Percentiles rank a stretch among this genome's conserved stretches.
Evolutionary conservation across 2,113 vertebrate genomes (phyloP).

Genomic region (Archocentrus centrarchus): DNA sequence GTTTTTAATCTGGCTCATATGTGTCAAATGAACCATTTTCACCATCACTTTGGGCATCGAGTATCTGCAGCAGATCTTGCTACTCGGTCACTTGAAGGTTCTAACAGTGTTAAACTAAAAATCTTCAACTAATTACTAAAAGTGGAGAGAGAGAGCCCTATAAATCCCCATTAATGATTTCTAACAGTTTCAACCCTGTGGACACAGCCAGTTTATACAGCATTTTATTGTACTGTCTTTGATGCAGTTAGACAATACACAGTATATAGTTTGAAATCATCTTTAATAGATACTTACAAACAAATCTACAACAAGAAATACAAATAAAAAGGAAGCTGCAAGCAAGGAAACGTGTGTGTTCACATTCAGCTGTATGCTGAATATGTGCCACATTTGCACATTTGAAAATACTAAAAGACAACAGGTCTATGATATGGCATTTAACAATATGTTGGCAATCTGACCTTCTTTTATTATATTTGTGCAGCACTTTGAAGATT

Average conservation of each 20-base stretch:
- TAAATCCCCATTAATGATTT: background rate
- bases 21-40: background rate
- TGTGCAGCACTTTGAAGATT: conserved; percentile 72
- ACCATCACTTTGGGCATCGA: background rate
- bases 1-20: background rate
- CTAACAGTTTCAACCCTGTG: background rate
- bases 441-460: conserved; percentile 60
- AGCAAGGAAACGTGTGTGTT: conserved; percentile 66
- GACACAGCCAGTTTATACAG: background rate
- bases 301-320: conserved; percentile 90
- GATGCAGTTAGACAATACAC: background rate
- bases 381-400: conserved; percentile 55
- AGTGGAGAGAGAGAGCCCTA: background rate
- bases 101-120: rapidly evolving
- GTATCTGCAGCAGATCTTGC: background rate
- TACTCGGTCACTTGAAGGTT: background rate
- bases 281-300: conserved; percentile 90
- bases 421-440: conserved; percentile 62
- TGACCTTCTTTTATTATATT: conserved; percentile 50
- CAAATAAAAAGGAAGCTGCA: conserved; percentile 86
- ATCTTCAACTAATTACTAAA: rapidly evolving
- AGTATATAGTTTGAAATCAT: conserved; percentile 85
- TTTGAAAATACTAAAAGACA: conserved; percentile 65
- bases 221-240: rapidly evolving
- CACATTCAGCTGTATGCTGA: conserved; percentile 56